phyloP scores from a whole-genome alignment of 2,113 vertebrate species.

The Gavialis gangeticus region DNA sequence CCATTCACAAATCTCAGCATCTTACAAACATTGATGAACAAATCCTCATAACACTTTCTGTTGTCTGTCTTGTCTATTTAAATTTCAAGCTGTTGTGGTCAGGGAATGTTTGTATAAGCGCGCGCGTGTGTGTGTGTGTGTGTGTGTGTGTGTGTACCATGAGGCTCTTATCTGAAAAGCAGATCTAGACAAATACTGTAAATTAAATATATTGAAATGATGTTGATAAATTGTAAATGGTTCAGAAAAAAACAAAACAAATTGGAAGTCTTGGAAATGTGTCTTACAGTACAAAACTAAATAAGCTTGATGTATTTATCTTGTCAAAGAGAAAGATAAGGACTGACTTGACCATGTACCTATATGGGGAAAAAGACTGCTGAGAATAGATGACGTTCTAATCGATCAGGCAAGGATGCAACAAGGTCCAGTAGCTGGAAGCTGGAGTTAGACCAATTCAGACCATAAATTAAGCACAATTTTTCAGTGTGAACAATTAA shows the following conservation, averaged over 20 bases:
- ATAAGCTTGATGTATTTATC: not conserved
- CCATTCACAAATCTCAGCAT: not conserved
- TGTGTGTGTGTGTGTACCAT: not conserved
- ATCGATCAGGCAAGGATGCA: not conserved
- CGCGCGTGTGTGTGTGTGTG: too few species aligned
- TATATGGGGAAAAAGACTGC: not conserved
- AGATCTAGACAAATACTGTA: not conserved
- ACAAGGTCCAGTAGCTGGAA: not conserved
- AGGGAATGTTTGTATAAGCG: not conserved
- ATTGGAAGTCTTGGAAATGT: too few species aligned
- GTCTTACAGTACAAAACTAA: not conserved
- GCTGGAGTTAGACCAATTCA: not conserved
- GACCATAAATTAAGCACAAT: rapidly evolving
- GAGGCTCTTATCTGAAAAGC: not conserved
- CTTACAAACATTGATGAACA: not conserved
- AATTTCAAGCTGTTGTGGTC: not conserved
- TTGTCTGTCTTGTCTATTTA: not conserved
- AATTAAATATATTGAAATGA: not conserved
- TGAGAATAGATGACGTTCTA: not conserved
- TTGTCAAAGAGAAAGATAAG: not conserved
- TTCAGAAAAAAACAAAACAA: not conserved
- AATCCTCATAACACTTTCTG: not conserved
- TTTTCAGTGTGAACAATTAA: not conserved
- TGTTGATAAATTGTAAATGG: not conserved
- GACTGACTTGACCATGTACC: not conserved